Evolutionary conservation across 2,797 vertebrate genomes (phyloP).

Genomic region (Rhabdophis nuchalis): DNA sequence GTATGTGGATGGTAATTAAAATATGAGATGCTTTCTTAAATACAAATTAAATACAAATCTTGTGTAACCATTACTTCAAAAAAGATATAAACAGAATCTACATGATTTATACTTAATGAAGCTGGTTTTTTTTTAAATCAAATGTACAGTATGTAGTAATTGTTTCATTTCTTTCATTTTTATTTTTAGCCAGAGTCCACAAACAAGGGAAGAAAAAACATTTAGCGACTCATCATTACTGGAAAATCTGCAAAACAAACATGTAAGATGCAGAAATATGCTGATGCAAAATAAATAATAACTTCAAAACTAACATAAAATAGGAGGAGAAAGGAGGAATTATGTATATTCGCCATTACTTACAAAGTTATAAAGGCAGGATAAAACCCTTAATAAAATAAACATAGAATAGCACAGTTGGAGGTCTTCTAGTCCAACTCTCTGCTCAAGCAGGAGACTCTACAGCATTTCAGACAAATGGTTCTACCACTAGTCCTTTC

Average conservation of each 20-base stretch:
- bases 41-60: not conserved
- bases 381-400: not conserved
- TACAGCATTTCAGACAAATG: not conserved
- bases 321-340: not conserved
- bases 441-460: not conserved
- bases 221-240: constrained; percentile 91
- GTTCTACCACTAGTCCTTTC: not conserved
- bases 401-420: not conserved
- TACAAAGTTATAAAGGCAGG: not conserved
- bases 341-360: not conserved
- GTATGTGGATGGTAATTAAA: not conserved
- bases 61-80: not conserved
- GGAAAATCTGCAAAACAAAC: constrained; percentile 96
- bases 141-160: not conserved
- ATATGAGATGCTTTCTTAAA: not conserved
- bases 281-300: not conserved
- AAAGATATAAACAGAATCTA: not conserved
- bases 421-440: not conserved
- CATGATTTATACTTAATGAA: not conserved
- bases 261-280: constrained; percentile 77
- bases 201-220: constrained; percentile 82
- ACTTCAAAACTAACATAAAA: not conserved
- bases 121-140: not conserved
- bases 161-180: constrained; percentile 20
- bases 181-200: constrained; percentile 80